phyloP scores from a whole-genome alignment of 2,113 vertebrate genomes.

The Turnix velox region DNA sequence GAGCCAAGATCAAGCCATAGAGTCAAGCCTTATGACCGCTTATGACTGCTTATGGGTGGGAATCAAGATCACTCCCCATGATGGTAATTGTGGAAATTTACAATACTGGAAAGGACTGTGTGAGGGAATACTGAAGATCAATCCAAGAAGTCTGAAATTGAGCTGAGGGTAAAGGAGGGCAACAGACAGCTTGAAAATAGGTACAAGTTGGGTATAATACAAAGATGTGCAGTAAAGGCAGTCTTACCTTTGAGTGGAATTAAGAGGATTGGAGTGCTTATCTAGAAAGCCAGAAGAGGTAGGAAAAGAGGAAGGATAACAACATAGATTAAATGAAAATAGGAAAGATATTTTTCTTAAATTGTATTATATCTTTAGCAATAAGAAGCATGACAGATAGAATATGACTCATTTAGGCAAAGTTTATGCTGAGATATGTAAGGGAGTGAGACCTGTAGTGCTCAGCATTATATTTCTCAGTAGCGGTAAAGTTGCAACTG shows the following conservation, averaged over 20 bases:
- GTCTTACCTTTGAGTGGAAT: not conserved
- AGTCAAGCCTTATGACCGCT: too few relatives aligned
- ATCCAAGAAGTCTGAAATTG: not conserved
- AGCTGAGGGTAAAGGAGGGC: not conserved
- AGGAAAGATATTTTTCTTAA: not conserved
- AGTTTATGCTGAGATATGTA: not conserved
- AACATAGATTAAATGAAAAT: not conserved
- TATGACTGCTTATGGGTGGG: fast-evolving
- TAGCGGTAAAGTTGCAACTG: not conserved
- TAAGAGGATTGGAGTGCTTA: not conserved
- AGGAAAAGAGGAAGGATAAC: not conserved
- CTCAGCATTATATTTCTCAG: not conserved
- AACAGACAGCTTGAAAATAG: not conserved
- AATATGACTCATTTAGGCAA: not conserved
- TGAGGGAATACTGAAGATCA: not conserved
- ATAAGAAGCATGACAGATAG: not conserved
- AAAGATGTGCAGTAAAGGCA: not conserved
- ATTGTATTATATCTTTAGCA: not conserved
- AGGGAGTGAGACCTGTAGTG: not conserved
- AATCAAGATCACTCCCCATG: not conserved
- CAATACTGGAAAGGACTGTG: not conserved
- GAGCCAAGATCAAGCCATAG: not conserved
- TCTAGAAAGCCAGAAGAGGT: not conserved
- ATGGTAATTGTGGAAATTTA: not conserved
- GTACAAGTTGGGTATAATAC: not conserved